A percentile compares a stretch with the other conserved stretches of the same genome.
phyloP scores from a whole-genome alignment of 2,113 vertebrate genomes.

The Malurus elegans region DNA sequence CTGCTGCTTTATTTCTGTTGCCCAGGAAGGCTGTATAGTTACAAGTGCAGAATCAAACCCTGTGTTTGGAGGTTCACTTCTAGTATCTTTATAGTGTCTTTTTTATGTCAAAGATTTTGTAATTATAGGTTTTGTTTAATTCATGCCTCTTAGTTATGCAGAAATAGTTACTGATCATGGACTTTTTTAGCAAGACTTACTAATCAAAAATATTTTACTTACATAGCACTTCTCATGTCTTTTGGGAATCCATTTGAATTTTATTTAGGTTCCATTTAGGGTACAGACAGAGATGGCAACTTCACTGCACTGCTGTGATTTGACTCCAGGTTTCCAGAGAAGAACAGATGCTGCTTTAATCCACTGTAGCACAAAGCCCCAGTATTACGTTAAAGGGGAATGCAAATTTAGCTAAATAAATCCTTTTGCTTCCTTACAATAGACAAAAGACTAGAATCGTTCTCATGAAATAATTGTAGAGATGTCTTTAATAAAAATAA shows the following conservation, averaged over 20 bases:
- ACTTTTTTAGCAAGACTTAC: neutral
- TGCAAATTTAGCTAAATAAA: conserved; percentile 56
- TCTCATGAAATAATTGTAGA: neutral
- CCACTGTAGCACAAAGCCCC: conserved; percentile 57
- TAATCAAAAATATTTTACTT: neutral
- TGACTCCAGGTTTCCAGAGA: conserved; percentile 54
- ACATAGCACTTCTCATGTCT: neutral
- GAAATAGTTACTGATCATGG: neutral
- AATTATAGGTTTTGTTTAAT: neutral
- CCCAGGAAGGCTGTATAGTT: neutral
- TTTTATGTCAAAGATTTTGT: neutral
- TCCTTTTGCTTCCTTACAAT: conserved; percentile 44
- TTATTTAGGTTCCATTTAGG: neutral
- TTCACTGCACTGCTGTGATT: conserved; percentile 40
- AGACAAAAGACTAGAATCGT: conserved; percentile 1
- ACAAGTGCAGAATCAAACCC: neutral
- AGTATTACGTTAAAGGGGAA: conserved; percentile 54
- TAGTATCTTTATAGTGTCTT: neutral
- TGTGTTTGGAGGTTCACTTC: neutral
- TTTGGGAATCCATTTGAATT: neutral
- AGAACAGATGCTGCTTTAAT: conserved; percentile 66
- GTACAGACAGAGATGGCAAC: neutral
- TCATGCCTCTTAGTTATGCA: neutral
- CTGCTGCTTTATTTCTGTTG: neutral
- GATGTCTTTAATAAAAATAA: conserved; percentile 1